Evolutionary conservation across 2,113 vertebrate genomes (phyloP), one percentile per base, ranked within the genome.

Genomic region (Paracanthobrama guichenoti): DNA sequence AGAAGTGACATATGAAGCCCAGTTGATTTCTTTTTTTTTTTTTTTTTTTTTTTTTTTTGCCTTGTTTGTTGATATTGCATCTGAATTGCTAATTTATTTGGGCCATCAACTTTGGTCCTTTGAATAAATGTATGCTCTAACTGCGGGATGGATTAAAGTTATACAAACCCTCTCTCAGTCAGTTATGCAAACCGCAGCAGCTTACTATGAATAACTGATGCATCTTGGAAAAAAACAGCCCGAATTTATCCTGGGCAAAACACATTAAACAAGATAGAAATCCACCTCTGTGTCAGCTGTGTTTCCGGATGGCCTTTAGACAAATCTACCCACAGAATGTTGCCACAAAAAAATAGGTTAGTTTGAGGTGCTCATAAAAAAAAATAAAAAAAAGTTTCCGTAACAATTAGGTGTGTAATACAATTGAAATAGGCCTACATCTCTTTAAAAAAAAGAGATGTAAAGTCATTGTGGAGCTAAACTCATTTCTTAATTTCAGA

Each of bases 31-130:
- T 73, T 89, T 80, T 53, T 48, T 72, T 89, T 71, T 53, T 13
- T 46, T 4, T 46, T 2, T 44, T 9, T 12, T 12, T 46, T 13
- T 14, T 14, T 48, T 48, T 48, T 81, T 85, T 28, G 46, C 57
- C 53, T 82, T 86, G 78, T 86, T 88, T 86, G 75, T 86, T 86
- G 64, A 89, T 89, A 59, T 53, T 81, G 16, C 28, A 89, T 85
- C 74, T 84, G 84, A 81, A 86, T 87, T 86, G 84, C 86, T 86
- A 89, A 89, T 89, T 82, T 81, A 69, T 59, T 82, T 67, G 73
- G 78, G 84, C 60, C 35, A 78, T 80, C 62, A 76, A 83, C 72
- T 84, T 85, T 79, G 77, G 71, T 84, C 64, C 26, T 82, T 60
- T 84, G 81, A 73, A 82, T 83, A 85, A 87, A 89, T 67, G 78